Conservation (phyloP, 2,113 vertebrate species). For the Microtus richardsoni region DNA sequence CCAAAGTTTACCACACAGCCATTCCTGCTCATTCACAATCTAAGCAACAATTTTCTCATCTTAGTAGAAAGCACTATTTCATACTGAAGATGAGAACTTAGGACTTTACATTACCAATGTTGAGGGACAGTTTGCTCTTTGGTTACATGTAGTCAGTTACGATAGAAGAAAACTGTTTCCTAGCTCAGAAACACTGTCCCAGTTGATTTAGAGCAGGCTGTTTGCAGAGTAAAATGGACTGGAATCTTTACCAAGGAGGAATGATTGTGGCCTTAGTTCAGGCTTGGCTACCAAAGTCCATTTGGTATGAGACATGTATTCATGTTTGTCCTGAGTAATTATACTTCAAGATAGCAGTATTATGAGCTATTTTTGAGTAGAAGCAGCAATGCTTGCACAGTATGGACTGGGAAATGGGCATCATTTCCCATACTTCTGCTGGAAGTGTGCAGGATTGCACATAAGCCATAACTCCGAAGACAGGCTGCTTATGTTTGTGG, state of each 20-base stretch:
- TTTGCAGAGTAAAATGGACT: background rate
- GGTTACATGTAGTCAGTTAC: background rate
- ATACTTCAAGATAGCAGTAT: too few relatives aligned
- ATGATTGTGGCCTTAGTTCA: background rate
- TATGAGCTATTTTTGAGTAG: background rate
- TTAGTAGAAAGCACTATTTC: background rate
- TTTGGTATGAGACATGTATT: background rate
- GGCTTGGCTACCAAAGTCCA: background rate
- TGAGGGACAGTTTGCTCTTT: background rate
- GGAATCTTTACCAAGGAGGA: background rate
- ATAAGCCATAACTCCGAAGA: background rate
- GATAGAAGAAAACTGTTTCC: background rate
- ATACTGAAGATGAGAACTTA: background rate
- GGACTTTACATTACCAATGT: background rate
- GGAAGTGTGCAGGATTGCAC: background rate
- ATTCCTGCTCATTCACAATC: background rate
- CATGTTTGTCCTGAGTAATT: background rate
- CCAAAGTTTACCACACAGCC: background rate
- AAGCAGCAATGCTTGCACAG: background rate
- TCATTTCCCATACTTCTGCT: background rate
- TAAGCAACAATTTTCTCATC: accelerated
- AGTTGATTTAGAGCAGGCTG: background rate
- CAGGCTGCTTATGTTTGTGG: background rate
- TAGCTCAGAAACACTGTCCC: background rate
- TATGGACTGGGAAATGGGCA: background rate